Percentiles rank a stretch among this genome's conserved stretches.
Evolutionary conservation across 2,888 invertebrate species (phyloP).

Genomic region (Coecobrya sp.): DNA sequence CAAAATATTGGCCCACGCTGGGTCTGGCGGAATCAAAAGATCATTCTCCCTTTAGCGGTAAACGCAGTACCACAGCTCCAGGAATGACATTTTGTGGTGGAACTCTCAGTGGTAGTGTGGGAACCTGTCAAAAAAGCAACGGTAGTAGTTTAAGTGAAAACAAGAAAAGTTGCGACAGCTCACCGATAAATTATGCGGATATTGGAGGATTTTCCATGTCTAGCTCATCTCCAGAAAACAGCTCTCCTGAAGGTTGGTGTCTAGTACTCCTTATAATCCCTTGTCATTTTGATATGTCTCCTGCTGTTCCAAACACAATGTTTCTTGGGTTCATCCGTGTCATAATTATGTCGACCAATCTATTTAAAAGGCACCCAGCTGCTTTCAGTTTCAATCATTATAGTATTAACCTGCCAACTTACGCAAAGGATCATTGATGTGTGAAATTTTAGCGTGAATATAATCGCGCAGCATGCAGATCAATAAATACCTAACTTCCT

Average conservation of each 20-base stretch:
- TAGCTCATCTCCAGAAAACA: slow-evolving; percentile 72
- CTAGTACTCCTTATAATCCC: neutral
- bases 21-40: slow-evolving; percentile 78
- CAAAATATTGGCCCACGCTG: slow-evolving; percentile 85
- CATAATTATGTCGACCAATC: too few relatives aligned
- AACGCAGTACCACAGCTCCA: neutral
- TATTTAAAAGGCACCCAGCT: too few relatives aligned
- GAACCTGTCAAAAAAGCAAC: slow-evolving; percentile 26
- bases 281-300: too few relatives aligned
- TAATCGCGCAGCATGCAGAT: too few relatives aligned
- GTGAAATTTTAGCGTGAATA: too few relatives aligned
- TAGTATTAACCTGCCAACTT: too few relatives aligned
- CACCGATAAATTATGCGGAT: slow-evolving; percentile 85
- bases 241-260: slow-evolving; percentile 53
- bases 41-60: slow-evolving; percentile 44
- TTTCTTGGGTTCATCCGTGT: too few relatives aligned
- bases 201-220: slow-evolving; percentile 81
- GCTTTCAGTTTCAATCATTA: too few relatives aligned
- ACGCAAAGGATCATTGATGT: too few relatives aligned
- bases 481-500: too few relatives aligned
- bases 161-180: slow-evolving; percentile 73
- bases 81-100: slow-evolving; percentile 59
- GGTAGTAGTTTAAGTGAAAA: slow-evolving; percentile 36
- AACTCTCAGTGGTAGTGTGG: slow-evolving; percentile 76
- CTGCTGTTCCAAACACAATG: too few relatives aligned